Conservation (phyloP, 2,797 vertebrate genomes). For the Scomberomorus guttatus region DNA sequence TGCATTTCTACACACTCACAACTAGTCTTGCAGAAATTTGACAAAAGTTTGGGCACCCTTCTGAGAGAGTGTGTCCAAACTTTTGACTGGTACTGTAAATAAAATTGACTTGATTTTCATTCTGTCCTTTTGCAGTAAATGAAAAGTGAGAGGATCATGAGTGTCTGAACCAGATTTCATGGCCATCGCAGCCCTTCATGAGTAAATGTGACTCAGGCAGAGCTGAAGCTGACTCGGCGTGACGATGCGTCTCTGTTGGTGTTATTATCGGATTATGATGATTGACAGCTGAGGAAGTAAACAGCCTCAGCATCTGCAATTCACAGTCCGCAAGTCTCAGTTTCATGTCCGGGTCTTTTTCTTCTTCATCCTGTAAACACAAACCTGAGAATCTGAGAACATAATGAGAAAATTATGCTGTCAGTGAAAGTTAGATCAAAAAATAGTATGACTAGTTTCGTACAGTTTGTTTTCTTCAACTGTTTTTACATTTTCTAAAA, state of each 20-base stretch:
- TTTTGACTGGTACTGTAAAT: background rate
- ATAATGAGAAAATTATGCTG: background rate
- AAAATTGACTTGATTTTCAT: background rate
- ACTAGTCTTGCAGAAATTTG: too few species aligned
- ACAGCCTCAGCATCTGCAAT: slow-evolving; percentile 12
- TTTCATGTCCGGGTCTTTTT: background rate
- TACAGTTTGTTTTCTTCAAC: slow-evolving; percentile 7
- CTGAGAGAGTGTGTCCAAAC: too few species aligned
- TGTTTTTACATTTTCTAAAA: slow-evolving; percentile 16
- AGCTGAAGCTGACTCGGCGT: slow-evolving; percentile 25
- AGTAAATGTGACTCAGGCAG: background rate
- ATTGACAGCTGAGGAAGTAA: slow-evolving; percentile 44
- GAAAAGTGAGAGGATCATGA: background rate
- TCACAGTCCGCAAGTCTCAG: slow-evolving; percentile 13
- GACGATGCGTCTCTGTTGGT: background rate
- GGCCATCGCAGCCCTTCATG: background rate
- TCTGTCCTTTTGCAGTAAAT: background rate
- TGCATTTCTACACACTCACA: too few species aligned
- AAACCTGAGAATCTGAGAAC: slow-evolving; percentile 21
- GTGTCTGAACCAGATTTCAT: slow-evolving; percentile 1
- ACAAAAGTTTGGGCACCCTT: too few species aligned
- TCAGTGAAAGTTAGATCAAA: background rate
- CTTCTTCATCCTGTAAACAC: slow-evolving; percentile 1
- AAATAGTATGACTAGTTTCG: background rate
- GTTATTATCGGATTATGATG: slow-evolving; percentile 60